A percentile compares a stretch with the other conserved stretches of the same genome.
phyloP scores from a whole-genome alignment of 92 coral and sea anemone genomes.

The Palythoa grandiflora region DNA sequence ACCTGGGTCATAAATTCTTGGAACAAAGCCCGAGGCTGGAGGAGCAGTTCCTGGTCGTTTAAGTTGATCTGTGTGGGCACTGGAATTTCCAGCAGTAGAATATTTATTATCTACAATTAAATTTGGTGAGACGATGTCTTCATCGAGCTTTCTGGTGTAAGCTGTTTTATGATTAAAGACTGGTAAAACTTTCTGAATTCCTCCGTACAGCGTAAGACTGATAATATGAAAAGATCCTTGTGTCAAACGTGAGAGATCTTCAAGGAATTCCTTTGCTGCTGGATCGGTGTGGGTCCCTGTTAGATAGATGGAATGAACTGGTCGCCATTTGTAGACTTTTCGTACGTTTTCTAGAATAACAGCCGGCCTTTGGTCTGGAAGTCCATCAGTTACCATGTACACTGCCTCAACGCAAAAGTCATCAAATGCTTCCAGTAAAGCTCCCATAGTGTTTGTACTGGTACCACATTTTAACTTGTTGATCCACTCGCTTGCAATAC shows the following conservation, averaged over 20 bases:
- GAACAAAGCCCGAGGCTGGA: constrained; percentile 79
- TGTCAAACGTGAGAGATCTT: constrained; percentile 84
- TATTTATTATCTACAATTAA: constrained; percentile 4
- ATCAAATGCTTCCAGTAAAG: constrained; percentile 88
- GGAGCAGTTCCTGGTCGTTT: constrained; percentile 89
- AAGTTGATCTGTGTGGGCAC: background rate
- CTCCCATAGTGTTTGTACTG: constrained; percentile 94
- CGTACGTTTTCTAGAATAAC: constrained; percentile 89
- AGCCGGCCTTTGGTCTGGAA: constrained; percentile 93
- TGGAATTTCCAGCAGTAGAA: constrained; percentile 7
- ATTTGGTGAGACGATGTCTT: constrained; percentile 63
- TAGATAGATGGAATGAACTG: constrained; percentile 91
- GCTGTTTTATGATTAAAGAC: constrained; percentile 81
- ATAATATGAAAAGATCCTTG: constrained; percentile 91
- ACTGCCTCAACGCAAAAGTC: constrained; percentile 92
- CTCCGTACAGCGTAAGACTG: constrained; percentile 80
- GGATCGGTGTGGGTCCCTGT: constrained; percentile 90
- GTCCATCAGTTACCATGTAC: constrained; percentile 93
- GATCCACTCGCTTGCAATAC: constrained; percentile 87
- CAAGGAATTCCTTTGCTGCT: constrained; percentile 89
- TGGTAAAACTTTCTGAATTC: constrained; percentile 85
- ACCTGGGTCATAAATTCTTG: constrained; percentile 70
- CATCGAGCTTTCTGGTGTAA: constrained; percentile 65
- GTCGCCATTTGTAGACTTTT: constrained; percentile 78
- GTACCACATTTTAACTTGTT: constrained; percentile 87